Percentiles rank a stretch among this genome's conserved stretches.
Conservation (phyloP, 2,888 invertebrate genomes). For the Miltochrista miniata region DNA sequence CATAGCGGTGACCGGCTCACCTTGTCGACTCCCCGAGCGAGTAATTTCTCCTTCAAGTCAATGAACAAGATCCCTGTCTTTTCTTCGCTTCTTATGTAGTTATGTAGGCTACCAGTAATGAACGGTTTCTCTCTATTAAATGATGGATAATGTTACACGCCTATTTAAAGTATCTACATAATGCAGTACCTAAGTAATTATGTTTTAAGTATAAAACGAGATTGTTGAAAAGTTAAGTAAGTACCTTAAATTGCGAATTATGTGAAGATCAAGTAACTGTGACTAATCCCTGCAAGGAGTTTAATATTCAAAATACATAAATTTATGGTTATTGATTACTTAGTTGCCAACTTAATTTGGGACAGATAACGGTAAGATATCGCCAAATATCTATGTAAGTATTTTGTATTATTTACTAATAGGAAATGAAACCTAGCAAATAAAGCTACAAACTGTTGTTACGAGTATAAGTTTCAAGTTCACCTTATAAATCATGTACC, state of each 20-base stretch:
- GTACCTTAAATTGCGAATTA: too few species aligned
- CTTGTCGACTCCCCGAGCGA: conserved; percentile 59
- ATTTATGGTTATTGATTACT: too few species aligned
- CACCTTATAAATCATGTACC: conserved; percentile 53
- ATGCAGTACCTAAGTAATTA: too few species aligned
- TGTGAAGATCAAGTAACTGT: too few species aligned
- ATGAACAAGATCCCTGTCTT: conserved; percentile 66
- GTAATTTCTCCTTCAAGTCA: conserved; percentile 69
- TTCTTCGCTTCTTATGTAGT: conserved; percentile 71
- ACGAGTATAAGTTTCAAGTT: conserved; percentile 28
- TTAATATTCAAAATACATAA: too few species aligned
- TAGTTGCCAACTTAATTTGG: too few species aligned
- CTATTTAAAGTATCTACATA: conserved; percentile 54
- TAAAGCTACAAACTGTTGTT: conserved; percentile 19
- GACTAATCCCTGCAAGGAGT: too few species aligned
- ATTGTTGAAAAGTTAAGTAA: too few species aligned
- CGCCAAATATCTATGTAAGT: too few species aligned
- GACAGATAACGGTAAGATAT: too few species aligned
- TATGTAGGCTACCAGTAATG: conserved; percentile 72
- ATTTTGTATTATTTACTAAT: too few species aligned
- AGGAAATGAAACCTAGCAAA: not conserved
- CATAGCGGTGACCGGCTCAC: conserved; percentile 64
- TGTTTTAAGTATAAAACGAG: too few species aligned
- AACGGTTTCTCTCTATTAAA: conserved; percentile 67
- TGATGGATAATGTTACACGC: conserved; percentile 61